Evolutionary conservation across 2,888 invertebrate genomes (phyloP), one percentile per base, ranked within the genome.

Genomic region (Herminia tarsipennalis): DNA sequence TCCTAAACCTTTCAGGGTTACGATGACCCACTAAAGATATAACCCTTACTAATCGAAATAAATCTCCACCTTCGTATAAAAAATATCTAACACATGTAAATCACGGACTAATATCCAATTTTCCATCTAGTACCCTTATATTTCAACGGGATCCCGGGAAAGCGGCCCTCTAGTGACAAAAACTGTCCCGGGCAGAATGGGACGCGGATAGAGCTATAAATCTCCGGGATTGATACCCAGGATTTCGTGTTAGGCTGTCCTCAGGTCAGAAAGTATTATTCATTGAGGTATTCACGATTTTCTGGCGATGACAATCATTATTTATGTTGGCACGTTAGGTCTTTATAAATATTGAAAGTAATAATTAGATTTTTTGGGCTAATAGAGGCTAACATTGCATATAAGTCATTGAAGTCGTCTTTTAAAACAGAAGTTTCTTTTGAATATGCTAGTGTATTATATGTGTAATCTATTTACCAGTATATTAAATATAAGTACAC

Each of bases 71-170:
- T 56, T 46, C 33, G 37, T 35, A 42, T 53, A 65, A 61, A 61
- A 63, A 56, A 58, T 44, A 54, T 51, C 65, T 42, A 40, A 70
- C 58, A 58, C 47, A 62, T 62, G 66, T 68, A 75, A 73, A 72
- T 72, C 75, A 71, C 61, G 16, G 55, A 49, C 65, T 68, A 68
- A 72, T 73, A 68, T 68, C 64, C 73, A 74, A 76, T 76, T 71
- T 69, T 70, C 70, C 61, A 57, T 59, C 59, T 55, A 48, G 60
- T 51, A 71, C 73, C 73, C 66, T 64, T 67, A 73, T 76, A 76
- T 74, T 70, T 76, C 76, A 76, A 57, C 44, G 37, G 52, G 51
- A 62, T 62, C 59, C 67, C 55, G 56, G 41, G 53, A 40, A 51
- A 14, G 41, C 42, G 40, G 48, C 24, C 36, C 44, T 59, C 56